Evolutionary conservation across 2,888 invertebrate genomes (phyloP).

Genomic region (Sinohyriopsis cumingii): DNA sequence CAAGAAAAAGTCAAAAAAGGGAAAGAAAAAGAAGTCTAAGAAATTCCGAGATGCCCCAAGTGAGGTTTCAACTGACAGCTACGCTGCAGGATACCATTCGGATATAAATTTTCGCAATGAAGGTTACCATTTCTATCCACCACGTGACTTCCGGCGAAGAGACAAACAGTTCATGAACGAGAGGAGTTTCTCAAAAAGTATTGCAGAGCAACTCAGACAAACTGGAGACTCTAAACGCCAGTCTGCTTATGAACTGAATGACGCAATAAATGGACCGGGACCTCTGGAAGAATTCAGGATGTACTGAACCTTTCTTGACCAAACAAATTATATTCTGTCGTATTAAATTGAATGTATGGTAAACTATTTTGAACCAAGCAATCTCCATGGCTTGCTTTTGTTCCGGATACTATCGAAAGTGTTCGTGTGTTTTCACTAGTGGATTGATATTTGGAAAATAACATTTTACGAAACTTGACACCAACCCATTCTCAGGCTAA

Average conservation of each 20-base stretch:
- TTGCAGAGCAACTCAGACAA: constrained; percentile 46
- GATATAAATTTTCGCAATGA: constrained; percentile 30
- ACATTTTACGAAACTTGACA: too few species aligned
- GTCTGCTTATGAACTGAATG: constrained; percentile 58
- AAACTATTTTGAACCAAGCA: too few species aligned
- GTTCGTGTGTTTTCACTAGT: too few species aligned
- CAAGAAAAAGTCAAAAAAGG: constrained; percentile 42
- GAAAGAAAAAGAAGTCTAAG: constrained; percentile 34
- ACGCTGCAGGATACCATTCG: constrained; percentile 48
- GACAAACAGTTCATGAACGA: constrained; percentile 63
- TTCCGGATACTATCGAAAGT: too few species aligned
- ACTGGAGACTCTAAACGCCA: constrained; percentile 34
- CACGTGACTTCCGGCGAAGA: constrained; percentile 53
- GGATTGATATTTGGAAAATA: too few species aligned
- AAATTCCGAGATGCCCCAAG: constrained; percentile 20
- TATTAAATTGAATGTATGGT: too few species aligned
- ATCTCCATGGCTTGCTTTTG: too few species aligned
- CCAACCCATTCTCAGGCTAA: too few species aligned
- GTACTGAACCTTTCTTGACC: too few species aligned
- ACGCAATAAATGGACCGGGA: constrained; percentile 19
- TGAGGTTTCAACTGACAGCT: constrained; percentile 48
- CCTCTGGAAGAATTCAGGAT: not conserved
- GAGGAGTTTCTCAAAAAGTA: constrained; percentile 51
- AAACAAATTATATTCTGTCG: too few species aligned
- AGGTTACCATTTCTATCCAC: constrained; percentile 39